These are phyloP conservation scores for Ennomos erosarius DNA, from an alignment of 2,888 invertebrate genomes.

Conservation along the genomic window DNA sequence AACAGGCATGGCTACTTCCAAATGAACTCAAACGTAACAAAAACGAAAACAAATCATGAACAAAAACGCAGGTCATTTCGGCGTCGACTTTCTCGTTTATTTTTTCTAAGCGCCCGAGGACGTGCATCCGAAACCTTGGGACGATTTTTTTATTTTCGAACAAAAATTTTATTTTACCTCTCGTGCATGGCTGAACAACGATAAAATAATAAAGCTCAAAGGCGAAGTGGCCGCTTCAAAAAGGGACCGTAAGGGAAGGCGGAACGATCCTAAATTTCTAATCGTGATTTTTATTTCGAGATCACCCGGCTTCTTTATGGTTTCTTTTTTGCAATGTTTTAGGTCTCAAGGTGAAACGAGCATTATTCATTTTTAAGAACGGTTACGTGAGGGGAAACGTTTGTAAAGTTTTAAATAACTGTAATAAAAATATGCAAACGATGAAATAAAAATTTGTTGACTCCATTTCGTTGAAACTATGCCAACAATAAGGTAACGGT, in stretches of 20 bases:
- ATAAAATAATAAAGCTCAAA: constrained; percentile 79
- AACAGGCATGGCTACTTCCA: constrained; percentile 82
- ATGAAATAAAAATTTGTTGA: constrained; percentile 45
- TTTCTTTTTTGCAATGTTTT: constrained; percentile 70
- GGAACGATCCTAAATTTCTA: constrained; percentile 75
- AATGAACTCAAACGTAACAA: constrained; percentile 84
- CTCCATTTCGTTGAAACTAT: constrained; percentile 49
- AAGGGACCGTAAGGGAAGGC: constrained; percentile 71
- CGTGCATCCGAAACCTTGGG: constrained; percentile 82
- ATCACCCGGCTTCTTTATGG: constrained; percentile 69
- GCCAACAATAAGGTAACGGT: constrained; percentile 53
- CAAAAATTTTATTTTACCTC: constrained; percentile 73
- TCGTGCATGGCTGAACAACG: constrained; percentile 75
- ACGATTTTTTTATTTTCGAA: constrained; percentile 68
- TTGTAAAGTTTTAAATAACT: constrained; percentile 46
- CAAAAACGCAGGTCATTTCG: constrained; percentile 85
- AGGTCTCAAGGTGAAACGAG: constrained; percentile 68
- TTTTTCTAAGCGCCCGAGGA: constrained; percentile 80
- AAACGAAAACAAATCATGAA: constrained; percentile 83
- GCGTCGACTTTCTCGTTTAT: constrained; percentile 80
- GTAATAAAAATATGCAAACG: constrained; percentile 50
- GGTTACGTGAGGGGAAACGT: constrained; percentile 47
- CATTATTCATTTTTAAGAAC: constrained; percentile 55
- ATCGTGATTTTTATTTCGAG: constrained; percentile 75
- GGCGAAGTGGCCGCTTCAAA: constrained; percentile 60